These are phyloP conservation scores for Dolichoris vasculosae DNA, from an alignment of 1,140 invertebrate species.

Conservation along the genomic window DNA sequence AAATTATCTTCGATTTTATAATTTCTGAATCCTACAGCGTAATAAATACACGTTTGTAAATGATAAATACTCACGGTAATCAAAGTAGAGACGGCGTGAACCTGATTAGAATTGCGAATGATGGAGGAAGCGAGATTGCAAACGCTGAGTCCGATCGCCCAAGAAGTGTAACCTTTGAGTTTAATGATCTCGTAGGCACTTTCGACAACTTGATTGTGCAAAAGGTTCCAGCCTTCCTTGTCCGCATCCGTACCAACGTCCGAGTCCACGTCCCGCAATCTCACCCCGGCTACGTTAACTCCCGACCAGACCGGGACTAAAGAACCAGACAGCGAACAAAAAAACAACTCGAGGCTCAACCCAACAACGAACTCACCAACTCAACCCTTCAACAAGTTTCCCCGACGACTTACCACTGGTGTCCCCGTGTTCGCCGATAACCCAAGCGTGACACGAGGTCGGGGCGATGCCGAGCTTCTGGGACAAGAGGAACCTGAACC, in stretches of 20 bases:
- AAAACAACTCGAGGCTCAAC: no score
- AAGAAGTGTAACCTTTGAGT: slow-evolving; percentile 92
- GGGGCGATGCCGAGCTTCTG: slow-evolving; percentile 87
- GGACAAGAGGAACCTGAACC: slow-evolving; percentile 91
- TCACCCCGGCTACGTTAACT: slow-evolving; percentile 92
- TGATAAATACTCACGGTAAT: slow-evolving; percentile 79
- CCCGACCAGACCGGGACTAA: slow-evolving; percentile 94
- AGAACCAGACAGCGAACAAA: no score
- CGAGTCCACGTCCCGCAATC: slow-evolving; percentile 85
- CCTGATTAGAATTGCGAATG: slow-evolving; percentile 83
- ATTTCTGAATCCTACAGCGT: no score
- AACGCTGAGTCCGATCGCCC: slow-evolving; percentile 92
- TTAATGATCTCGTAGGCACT: slow-evolving; percentile 93
- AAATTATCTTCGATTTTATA: no score
- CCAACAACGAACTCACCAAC: no score
- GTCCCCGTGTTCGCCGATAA: slow-evolving; percentile 92
- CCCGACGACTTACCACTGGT: slow-evolving; percentile 79
- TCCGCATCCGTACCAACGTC: slow-evolving; percentile 83
- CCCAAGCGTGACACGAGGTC: slow-evolving; percentile 90
- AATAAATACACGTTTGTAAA: not conserved
- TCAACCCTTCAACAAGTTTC: no score
- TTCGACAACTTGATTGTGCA: slow-evolving; percentile 87
- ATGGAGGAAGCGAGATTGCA: slow-evolving; percentile 83
- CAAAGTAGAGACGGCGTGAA: slow-evolving; percentile 88
- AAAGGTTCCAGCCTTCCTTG: slow-evolving; percentile 84